Base-by-base conservation (phyloP, 2,797 vertebrate genomes). In the Acanthiza pusilla region DNA sequence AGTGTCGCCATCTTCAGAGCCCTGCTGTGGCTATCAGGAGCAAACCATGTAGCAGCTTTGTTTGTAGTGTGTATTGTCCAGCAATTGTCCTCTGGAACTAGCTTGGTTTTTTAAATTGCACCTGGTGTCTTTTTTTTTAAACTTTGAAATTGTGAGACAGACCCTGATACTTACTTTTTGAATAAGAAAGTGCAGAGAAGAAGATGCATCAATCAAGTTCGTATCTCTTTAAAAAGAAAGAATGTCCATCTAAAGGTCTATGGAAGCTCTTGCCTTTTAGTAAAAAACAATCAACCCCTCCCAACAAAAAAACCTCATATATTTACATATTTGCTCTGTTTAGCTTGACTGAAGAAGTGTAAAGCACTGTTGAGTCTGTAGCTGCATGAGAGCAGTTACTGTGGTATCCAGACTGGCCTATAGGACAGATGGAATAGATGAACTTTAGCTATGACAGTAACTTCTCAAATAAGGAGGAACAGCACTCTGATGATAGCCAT, bases 231-330 rank as follows among this genome's bases (percentile, higher is more conserved):
- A 60, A 65, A 86, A 71, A 32, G 34, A 26, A 47, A 53, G 9
- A 57, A 6, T 15, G 7, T 82, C 29, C 23, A 19, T 73, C 30
- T 34, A 54, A 60, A 66, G 30, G 42, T 12, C 57, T 38, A 11
- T 26, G 38, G 22, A 94, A 79, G 36, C 21, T 13, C 5, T 53
- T 78, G 10, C 7, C 27, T 77, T 74, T 50, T 88, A 62, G 65
- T 53, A 6, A 34, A 60, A 42, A 53, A 32, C 17, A 43, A 43
- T 9, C 38, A 38, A 57, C 23, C 22, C 22, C 43, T 7, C 10
- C 29, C 21, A 13, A 13, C 3, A 42, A 12, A 68, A 42, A n/a
- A 1, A 0, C 10, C 43, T 60, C 26, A 22, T 42, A 6, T 55
- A 32, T 62, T 61, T 40, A 40, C 29, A 10, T 57, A 47, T 65